Conservation (phyloP, 2,888 invertebrate genomes). For the Hirtodrosophila histrioides region DNA sequence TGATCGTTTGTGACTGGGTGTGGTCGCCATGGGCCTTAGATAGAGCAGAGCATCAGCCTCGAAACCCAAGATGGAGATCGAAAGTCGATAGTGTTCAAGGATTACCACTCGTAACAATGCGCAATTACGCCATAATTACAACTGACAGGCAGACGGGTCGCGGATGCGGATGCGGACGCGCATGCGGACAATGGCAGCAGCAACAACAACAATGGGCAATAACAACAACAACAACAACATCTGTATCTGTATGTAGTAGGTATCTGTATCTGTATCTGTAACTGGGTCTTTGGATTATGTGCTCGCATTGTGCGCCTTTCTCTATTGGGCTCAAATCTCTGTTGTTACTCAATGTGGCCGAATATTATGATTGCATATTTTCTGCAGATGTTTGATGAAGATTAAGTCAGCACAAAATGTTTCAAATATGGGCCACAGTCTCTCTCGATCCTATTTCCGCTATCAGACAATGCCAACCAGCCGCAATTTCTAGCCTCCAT, state of each 20-base stretch:
- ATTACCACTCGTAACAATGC: conserved; percentile 57
- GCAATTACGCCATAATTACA: conserved; percentile 73
- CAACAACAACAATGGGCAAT: conserved; percentile 20
- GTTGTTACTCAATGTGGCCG: conserved; percentile 48
- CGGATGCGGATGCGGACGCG: conserved; percentile 5
- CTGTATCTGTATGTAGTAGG: conserved; percentile 12
- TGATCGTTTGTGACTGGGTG: conserved; percentile 2
- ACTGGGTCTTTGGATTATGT: conserved; percentile 44
- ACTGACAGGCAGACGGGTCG: conserved; percentile 36
- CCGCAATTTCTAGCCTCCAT: conserved; percentile 2
- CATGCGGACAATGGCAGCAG: conserved; percentile 25
- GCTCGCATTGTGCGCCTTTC: conserved; percentile 31
- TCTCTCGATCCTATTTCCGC: conserved; percentile 27
- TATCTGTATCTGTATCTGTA: conserved; percentile 50
- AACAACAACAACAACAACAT: conserved; percentile 12
- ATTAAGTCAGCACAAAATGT: conserved; percentile 20
- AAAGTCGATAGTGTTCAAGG: conserved; percentile 35
- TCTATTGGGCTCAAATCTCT: conserved; percentile 34
- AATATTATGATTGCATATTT: conserved; percentile 62
- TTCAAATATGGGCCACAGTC: conserved; percentile 14
- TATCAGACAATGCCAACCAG: conserved; percentile 24
- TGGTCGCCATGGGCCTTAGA: conserved; percentile 7
- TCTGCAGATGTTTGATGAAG: conserved; percentile 62
- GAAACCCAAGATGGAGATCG: conserved; percentile 34
- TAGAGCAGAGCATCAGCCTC: background rate